These are phyloP conservation scores for Mystacornis crossleyi DNA, from an alignment of 2,113 vertebrate species.

Conservation along the genomic window DNA sequence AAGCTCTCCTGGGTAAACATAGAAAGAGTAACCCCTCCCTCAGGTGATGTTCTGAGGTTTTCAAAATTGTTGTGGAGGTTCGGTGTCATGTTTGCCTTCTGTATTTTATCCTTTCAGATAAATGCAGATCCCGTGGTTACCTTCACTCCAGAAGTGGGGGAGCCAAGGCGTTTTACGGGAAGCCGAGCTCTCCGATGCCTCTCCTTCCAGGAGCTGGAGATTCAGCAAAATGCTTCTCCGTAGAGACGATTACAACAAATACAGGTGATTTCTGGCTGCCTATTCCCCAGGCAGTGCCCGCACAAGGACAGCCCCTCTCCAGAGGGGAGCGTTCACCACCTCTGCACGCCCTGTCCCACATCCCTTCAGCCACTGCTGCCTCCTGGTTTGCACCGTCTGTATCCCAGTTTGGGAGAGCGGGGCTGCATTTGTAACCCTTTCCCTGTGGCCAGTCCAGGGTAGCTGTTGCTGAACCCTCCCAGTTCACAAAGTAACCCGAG, in stretches of 20 bases:
- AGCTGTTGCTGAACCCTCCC: background rate
- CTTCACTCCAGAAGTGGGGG: background rate
- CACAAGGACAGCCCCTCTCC: background rate
- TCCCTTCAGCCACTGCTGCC: background rate
- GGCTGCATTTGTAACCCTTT: background rate
- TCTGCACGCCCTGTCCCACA: rapidly evolving
- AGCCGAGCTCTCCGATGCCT: background rate
- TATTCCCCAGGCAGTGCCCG: background rate
- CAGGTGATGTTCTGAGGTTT: background rate
- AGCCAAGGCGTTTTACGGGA: rapidly evolving
- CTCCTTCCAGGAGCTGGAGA: background rate
- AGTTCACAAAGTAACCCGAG: background rate
- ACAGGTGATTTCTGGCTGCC: background rate
- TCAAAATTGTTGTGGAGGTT: background rate
- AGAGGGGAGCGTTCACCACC: background rate
- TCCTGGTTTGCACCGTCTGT: background rate
- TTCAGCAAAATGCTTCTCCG: background rate
- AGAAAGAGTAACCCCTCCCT: background rate
- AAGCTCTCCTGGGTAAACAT: background rate
- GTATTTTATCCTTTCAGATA: background rate
- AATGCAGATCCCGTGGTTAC: background rate
- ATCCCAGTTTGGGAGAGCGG: background rate
- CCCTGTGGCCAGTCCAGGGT: background rate
- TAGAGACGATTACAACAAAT: background rate
- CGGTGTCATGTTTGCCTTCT: background rate